Conservation (phyloP, 2,797 vertebrate genomes). For the Gallinago stenura region DNA sequence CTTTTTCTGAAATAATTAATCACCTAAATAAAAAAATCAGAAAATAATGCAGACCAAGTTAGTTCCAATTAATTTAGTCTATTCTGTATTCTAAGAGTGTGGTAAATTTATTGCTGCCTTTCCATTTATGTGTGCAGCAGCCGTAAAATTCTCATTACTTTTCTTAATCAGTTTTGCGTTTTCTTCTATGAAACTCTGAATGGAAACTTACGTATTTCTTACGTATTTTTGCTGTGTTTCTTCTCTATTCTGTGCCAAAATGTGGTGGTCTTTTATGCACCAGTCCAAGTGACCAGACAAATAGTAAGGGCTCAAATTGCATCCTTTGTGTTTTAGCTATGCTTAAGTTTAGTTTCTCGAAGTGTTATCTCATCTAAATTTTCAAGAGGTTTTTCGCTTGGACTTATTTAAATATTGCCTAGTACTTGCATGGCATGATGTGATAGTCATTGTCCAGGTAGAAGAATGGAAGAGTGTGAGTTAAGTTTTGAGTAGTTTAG, state of each 20-base stretch:
- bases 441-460: neutral
- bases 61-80: slow-evolving; percentile 66
- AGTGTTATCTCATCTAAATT: neutral
- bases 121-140: slow-evolving; percentile 46
- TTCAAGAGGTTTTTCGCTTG: neutral
- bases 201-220: neutral
- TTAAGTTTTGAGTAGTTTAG: neutral
- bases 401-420: neutral
- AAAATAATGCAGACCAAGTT: slow-evolving; percentile 40
- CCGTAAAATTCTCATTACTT: slow-evolving; percentile 75
- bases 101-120: slow-evolving; percentile 51
- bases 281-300: neutral
- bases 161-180: slow-evolving; percentile 71
- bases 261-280: neutral
- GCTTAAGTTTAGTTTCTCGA: neutral
- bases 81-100: neutral
- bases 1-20: slow-evolving; percentile 44
- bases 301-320: neutral
- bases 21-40: neutral
- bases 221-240: slow-evolving; percentile 32
- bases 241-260: neutral
- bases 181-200: slow-evolving; percentile 65
- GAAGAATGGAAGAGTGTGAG: neutral
- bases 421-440: neutral
- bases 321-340: neutral